Conservation (phyloP, 2,888 invertebrate genomes). For the Phyllotreta cruciferae region DNA sequence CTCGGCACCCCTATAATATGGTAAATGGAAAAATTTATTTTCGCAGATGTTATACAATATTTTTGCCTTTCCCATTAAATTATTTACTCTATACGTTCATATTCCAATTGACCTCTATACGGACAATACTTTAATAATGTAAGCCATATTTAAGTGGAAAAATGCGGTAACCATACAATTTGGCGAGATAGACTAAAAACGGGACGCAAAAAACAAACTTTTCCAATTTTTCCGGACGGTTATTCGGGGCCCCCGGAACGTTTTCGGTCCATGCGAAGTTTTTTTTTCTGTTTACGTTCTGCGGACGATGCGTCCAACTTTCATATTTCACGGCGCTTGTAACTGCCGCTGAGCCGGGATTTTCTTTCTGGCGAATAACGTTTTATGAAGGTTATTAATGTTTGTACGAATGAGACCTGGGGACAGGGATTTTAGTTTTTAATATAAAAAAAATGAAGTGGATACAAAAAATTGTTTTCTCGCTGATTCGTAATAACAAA, state of each 20-base stretch:
- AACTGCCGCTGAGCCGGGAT: constrained; percentile 8
- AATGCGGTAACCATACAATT: neutral
- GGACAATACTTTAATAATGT: neutral
- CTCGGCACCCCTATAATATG: too few species aligned
- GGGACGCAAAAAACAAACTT: neutral
- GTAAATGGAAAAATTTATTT: too few species aligned
- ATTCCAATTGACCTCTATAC: too few species aligned
- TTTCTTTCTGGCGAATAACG: constrained; percentile 9
- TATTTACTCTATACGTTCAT: too few species aligned
- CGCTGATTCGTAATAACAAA: too few species aligned
- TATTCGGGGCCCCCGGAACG: neutral
- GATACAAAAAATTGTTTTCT: too few species aligned
- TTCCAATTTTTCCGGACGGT: neutral
- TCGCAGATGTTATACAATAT: too few species aligned
- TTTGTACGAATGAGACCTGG: constrained; percentile 9
- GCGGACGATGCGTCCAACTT: constrained; percentile 10
- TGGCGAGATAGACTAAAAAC: constrained; percentile 1
- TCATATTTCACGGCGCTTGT: constrained; percentile 10
- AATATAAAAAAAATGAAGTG: neutral
- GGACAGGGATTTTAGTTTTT: constrained; percentile 2
- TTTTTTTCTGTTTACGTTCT: constrained; percentile 2
- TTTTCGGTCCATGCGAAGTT: constrained; percentile 5
- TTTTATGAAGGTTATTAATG: constrained; percentile 10
- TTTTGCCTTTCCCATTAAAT: too few species aligned
- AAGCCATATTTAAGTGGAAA: neutral